phyloP scores from a whole-genome alignment of 92 coral and sea anemone species.

The Virgularia gustaviana region DNA sequence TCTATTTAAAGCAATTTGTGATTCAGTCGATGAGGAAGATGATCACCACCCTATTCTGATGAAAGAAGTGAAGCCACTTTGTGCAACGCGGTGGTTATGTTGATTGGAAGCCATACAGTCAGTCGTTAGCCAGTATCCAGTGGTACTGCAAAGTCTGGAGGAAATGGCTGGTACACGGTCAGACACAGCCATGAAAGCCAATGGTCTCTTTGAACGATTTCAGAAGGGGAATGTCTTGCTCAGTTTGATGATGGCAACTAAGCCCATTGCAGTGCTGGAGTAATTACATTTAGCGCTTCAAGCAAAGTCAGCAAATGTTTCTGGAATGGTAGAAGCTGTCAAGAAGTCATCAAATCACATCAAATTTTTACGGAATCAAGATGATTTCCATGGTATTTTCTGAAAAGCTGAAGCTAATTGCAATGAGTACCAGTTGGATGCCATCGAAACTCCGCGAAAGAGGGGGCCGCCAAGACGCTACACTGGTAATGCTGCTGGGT shows the following conservation, averaged over 20 bases:
- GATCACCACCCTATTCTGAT: slow-evolving; percentile 18
- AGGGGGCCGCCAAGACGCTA: not conserved
- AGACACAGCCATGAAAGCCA: slow-evolving; percentile 29
- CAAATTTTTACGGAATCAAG: too few relatives aligned
- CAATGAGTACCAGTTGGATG: not conserved
- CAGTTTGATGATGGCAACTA: slow-evolving; percentile 22
- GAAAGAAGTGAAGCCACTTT: slow-evolving; percentile 28
- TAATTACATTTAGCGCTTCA: slow-evolving; percentile 19
- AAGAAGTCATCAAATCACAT: slow-evolving; percentile 7
- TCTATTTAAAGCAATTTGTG: slow-evolving; percentile 13
- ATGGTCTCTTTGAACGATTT: slow-evolving; percentile 31
- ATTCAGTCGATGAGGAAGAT: slow-evolving; percentile 19
- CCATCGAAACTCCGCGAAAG: not conserved
- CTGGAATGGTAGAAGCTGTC: slow-evolving; percentile 14
- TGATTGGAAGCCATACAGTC: slow-evolving; percentile 34
- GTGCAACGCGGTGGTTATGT: slow-evolving; percentile 39
- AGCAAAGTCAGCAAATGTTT: slow-evolving; percentile 34
- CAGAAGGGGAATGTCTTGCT: slow-evolving; percentile 32
- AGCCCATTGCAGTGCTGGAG: slow-evolving; percentile 21
- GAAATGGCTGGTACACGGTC: slow-evolving; percentile 25
- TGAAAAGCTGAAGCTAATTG: not conserved
- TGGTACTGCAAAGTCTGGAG: slow-evolving; percentile 15
- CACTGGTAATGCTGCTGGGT: slow-evolving; percentile 1
- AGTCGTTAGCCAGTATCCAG: slow-evolving; percentile 12
- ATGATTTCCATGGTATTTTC: slow-evolving; percentile 11